Percentiles rank a stretch among this genome's conserved stretches.
Evolutionary conservation across 2,797 vertebrate species (phyloP).

Genomic region (Mus caroli): DNA sequence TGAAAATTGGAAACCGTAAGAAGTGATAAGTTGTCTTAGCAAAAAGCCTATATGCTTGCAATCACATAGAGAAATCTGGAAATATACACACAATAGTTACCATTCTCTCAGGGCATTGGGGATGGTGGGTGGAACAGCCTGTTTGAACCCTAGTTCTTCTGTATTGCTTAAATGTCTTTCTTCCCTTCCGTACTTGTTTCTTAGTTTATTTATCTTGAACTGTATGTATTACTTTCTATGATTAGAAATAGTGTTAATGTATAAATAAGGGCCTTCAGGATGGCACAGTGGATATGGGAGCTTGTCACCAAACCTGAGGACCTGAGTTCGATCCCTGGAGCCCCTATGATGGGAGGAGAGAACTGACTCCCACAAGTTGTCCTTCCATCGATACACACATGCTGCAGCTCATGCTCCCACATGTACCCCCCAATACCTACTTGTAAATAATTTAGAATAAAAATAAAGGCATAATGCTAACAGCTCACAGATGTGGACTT

Average conservation of each 20-base stretch:
- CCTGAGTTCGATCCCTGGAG: not conserved
- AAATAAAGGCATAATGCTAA: conserved; percentile 4
- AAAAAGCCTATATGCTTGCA: not conserved
- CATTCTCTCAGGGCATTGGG: not conserved
- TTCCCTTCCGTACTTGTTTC: not conserved
- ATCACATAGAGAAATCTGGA: not conserved
- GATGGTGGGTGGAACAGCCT: not conserved
- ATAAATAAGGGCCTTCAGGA: not conserved
- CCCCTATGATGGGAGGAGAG: not conserved
- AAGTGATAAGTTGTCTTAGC: not conserved
- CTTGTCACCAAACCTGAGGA: not conserved
- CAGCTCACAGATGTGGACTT: not conserved
- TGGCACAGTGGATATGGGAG: not conserved
- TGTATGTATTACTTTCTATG: conserved; percentile 33
- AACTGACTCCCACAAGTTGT: not conserved
- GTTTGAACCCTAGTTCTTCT: not conserved
- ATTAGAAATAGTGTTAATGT: not conserved
- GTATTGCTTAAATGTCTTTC: not conserved
- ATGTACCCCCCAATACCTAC: not conserved
- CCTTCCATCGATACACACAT: not conserved
- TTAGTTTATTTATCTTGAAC: not conserved
- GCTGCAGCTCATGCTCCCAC: not conserved
- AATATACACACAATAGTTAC: not conserved
- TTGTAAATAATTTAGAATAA: not conserved
- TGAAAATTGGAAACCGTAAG: not conserved